Evolutionary conservation across 2,113 vertebrate species (phyloP).

Genomic region (Nannobrachium achirus): DNA sequence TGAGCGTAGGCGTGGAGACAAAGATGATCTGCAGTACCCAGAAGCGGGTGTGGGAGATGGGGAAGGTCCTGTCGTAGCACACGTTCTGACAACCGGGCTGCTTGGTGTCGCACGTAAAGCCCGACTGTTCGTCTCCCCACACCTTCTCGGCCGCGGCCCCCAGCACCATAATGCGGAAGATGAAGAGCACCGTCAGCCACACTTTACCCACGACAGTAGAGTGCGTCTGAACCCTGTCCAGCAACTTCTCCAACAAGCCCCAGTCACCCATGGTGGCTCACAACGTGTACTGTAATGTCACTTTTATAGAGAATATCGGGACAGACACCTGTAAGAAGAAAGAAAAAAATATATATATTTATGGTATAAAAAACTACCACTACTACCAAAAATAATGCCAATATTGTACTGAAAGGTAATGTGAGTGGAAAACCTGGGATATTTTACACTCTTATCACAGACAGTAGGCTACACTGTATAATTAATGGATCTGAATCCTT

Average conservation of each 20-base stretch:
- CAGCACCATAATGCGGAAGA: constrained; percentile 89
- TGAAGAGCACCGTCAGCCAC: constrained; percentile 88
- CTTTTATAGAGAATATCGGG: constrained; percentile 42
- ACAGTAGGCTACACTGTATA: too few species aligned
- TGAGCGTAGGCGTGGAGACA: constrained; percentile 87
- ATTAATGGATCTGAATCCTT: too few species aligned
- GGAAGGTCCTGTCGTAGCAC: constrained; percentile 90
- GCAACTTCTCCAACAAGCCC: constrained; percentile 85
- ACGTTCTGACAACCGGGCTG: constrained; percentile 90
- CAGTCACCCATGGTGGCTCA: constrained; percentile 85
- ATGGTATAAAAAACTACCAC: background rate
- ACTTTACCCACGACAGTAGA: constrained; percentile 89
- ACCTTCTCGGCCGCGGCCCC: constrained; percentile 86
- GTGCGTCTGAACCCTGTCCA: constrained; percentile 89
- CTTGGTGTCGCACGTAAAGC: constrained; percentile 90
- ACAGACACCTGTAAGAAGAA: constrained; percentile 43
- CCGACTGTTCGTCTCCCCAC: constrained; percentile 87
- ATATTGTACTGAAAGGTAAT: too few species aligned
- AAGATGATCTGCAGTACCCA: constrained; percentile 96
- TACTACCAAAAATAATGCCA: too few species aligned
- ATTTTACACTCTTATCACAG: too few species aligned
- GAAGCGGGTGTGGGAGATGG: constrained; percentile 91
- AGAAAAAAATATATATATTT: background rate
- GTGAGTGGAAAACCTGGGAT: too few species aligned
- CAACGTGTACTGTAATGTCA: constrained; percentile 5